Evolutionary conservation across 1,140 invertebrate species (phyloP).

Genomic region (Drosophila navojoa): DNA sequence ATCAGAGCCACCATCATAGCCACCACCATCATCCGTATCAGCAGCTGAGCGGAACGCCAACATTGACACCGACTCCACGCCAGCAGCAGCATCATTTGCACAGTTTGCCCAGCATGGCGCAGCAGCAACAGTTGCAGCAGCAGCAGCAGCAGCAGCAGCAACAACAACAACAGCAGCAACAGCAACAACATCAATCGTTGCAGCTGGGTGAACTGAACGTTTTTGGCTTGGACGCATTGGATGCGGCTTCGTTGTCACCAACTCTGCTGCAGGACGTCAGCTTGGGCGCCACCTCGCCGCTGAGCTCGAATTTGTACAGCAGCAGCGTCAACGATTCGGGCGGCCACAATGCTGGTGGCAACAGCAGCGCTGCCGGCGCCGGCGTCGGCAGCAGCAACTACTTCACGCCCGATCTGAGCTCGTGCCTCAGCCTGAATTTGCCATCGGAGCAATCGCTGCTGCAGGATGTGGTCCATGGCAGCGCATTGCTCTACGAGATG

Average conservation of each 20-base stretch:
- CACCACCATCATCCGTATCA: constrained; percentile 66
- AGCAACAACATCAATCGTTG: constrained; percentile 42
- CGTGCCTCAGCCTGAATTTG: constrained; percentile 56
- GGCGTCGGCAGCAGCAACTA: constrained; percentile 29
- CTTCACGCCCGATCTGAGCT: constrained; percentile 55
- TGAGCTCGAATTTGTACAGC: constrained; percentile 55
- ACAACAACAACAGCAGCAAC: constrained; percentile 43
- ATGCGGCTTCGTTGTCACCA: constrained; percentile 76
- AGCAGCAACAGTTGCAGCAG: constrained; percentile 57
- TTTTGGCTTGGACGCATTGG: constrained; percentile 74
- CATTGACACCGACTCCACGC: constrained; percentile 45
- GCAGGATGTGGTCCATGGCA: constrained; percentile 43
- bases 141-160: constrained; percentile 57
- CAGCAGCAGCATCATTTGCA: constrained; percentile 67
- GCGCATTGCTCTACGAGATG: constrained; percentile 66
- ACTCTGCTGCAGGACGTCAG: constrained; percentile 79
- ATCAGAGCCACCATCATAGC: constrained; percentile 69
- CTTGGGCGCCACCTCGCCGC: constrained; percentile 65
- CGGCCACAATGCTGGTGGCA: constrained; percentile 12
- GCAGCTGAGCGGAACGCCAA: constrained; percentile 46
- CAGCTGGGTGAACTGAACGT: constrained; percentile 73
- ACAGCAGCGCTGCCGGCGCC: neutral
- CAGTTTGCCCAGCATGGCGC: constrained; percentile 66
- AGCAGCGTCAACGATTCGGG: constrained; percentile 46
- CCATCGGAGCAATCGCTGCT: constrained; percentile 60